Evolutionary conservation across 2,113 vertebrate species (phyloP).

Genomic region (Raphicerus campestris): DNA sequence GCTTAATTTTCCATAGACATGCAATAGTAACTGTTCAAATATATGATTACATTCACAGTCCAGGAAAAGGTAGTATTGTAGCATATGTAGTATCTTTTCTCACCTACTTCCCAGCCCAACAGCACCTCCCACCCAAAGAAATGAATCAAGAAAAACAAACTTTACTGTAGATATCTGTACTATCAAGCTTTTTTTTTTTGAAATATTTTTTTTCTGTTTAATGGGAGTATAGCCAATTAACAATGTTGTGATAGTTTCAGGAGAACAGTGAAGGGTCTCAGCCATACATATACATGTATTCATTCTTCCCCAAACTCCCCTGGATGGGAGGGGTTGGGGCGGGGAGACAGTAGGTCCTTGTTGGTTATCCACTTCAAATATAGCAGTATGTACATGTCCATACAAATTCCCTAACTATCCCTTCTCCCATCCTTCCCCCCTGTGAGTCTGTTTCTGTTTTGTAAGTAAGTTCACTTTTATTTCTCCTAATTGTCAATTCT

Average conservation of each 20-base stretch:
- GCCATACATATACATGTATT: neutral
- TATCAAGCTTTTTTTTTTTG: neutral
- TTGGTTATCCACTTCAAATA: neutral
- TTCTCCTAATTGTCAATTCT: neutral
- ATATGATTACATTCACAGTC: neutral
- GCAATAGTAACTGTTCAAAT: neutral
- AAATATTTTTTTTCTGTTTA: neutral
- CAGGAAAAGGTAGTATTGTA: neutral
- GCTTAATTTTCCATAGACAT: neutral
- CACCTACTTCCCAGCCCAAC: accelerated
- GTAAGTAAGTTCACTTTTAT: neutral
- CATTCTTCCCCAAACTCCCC: neutral
- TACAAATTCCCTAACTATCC: neutral
- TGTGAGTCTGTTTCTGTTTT: neutral
- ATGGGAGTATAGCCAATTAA: neutral
- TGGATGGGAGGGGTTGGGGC: neutral
- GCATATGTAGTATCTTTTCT: neutral
- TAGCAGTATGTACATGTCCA: neutral
- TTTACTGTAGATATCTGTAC: neutral
- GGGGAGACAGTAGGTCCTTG: neutral
- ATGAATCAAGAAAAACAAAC: neutral
- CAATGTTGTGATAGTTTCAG: neutral
- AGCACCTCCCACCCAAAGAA: neutral
- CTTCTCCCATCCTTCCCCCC: neutral
- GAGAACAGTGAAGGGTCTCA: neutral